Base-by-base conservation (phyloP, 1,140 invertebrate species). In the Drosophila eugracilis region DNA sequence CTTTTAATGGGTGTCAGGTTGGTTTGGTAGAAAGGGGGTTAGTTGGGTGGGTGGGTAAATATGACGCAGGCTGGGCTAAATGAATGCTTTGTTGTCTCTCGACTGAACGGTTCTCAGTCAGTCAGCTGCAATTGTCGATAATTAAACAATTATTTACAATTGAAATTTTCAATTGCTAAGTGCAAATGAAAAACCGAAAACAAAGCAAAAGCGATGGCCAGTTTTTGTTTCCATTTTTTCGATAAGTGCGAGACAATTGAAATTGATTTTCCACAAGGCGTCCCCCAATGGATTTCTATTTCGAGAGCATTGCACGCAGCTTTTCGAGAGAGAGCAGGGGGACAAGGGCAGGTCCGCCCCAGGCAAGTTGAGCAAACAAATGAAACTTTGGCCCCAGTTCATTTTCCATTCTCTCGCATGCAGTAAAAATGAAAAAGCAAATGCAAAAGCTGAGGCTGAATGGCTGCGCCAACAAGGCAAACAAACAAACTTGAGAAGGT, bases 71-170 rank as follows among this genome's bases (percentile, higher is more conserved):
- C 44, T 6, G 45, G 45, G 36, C 67, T 70, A 71, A 70, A 24
- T 24, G 69, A 73, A 34, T 26, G 57, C 70, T 63, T 74, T 74
- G 70, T 49, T 63, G 63, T 42, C 57, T 54, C 57, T 14, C 42
- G 45, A 49, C 34, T 41, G 62, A 12, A 28, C 28, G 24, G 21
- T 39, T 59, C 54, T 42, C 65, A 19, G 36, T 24, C 39, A 52
- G 15, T 72, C 39, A 53, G 48, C 44, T 78, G 73, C 69, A 85
- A 85, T 85, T 81, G 78, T 59, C 34, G 50, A 81, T 85, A 85
- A 85, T 85, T 86, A 86, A 84, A 67, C 66, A 75, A 84, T 83
- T 80, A 80, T 80, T 77, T 81, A 79, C 81, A 81, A 85, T 85
- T 85, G 66, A 88, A 83, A 83, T 74, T 71, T 44, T 45, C 75